Conservation (phyloP, 2,888 invertebrate species). For the Hydraecia micacea region DNA sequence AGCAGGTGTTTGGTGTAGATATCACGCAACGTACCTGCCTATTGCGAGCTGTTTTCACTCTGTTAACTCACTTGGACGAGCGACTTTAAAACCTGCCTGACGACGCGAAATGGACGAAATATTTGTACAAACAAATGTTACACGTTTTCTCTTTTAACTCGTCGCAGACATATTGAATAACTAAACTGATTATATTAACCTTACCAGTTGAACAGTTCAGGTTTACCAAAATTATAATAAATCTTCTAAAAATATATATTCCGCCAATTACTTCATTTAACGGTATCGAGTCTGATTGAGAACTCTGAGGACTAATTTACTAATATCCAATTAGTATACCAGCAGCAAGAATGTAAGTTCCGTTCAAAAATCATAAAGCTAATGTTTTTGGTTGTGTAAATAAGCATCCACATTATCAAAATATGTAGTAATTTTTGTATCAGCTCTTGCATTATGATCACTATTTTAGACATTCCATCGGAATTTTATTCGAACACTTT, state of each 20-base stretch:
- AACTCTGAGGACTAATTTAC: slow-evolving; percentile 15
- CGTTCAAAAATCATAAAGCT: slow-evolving; percentile 29
- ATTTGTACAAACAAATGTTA: slow-evolving; percentile 83
- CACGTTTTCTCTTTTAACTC: slow-evolving; percentile 82
- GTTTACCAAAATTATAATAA: slow-evolving; percentile 4
- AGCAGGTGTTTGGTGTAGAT: slow-evolving; percentile 81
- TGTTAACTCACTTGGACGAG: slow-evolving; percentile 77
- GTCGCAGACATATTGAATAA: slow-evolving; percentile 73
- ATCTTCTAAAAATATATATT: slow-evolving; percentile 10
- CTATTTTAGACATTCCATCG: slow-evolving; percentile 39
- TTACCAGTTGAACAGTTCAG: slow-evolving; percentile 15
- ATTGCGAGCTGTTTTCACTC: slow-evolving; percentile 83
- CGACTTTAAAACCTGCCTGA: slow-evolving; percentile 81
- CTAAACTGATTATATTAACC: slow-evolving; percentile 54
- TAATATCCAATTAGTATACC: slow-evolving; percentile 26
- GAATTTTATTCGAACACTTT: slow-evolving; percentile 30
- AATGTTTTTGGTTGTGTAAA: slow-evolving; percentile 55
- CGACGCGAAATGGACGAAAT: slow-evolving; percentile 82
- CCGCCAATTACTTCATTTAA: slow-evolving; percentile 9
- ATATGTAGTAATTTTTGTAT: slow-evolving; percentile 65
- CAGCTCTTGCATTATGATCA: slow-evolving; percentile 36
- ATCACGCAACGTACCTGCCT: slow-evolving; percentile 81
- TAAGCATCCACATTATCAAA: slow-evolving; percentile 49
- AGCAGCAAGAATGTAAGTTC: slow-evolving; percentile 1
- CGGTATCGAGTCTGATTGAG: slow-evolving; percentile 4